These are phyloP conservation scores for Ammodytes marinus DNA, from an alignment of 2,113 vertebrate species.

Conservation along the genomic window DNA sequence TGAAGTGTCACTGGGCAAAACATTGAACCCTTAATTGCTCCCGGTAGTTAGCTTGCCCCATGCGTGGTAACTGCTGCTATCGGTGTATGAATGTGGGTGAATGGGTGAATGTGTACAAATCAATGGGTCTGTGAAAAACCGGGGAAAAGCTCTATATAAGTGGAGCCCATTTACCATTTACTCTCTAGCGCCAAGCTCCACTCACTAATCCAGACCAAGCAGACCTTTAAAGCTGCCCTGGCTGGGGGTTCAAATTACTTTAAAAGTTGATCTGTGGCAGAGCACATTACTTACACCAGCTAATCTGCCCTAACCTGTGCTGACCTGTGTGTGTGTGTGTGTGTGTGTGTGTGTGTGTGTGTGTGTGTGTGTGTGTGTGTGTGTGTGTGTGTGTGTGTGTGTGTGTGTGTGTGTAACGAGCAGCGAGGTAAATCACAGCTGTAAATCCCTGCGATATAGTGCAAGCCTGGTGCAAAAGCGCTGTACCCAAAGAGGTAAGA, in stretches of 20 bases:
- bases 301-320: constrained; percentile 49
- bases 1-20: too few relatives aligned
- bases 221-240: constrained; percentile 25
- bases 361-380: constrained; percentile 32
- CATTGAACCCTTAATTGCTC: too few relatives aligned
- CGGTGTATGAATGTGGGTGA: too few relatives aligned
- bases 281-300: constrained; percentile 44
- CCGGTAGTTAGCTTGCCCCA: too few relatives aligned
- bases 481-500: constrained; percentile 2
- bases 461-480: constrained; percentile 26
- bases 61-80: too few relatives aligned
- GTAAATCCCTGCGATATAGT: constrained; percentile 13
- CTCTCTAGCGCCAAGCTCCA: background rate
- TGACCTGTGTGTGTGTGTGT: constrained; percentile 49
- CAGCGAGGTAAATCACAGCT: constrained; percentile 42
- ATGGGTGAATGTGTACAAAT: too few relatives aligned
- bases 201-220: constrained; percentile 11
- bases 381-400: constrained; percentile 39
- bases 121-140: too few relatives aligned
- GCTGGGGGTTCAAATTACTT: constrained; percentile 23
- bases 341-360: constrained; percentile 42
- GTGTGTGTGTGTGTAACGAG: constrained; percentile 37
- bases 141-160: too few relatives aligned
- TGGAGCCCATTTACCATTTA: background rate
- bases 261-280: constrained; percentile 54